These are phyloP conservation scores for Catagonus wagneri DNA, from an alignment of 2,113 vertebrate genomes.

Conservation along the genomic window DNA sequence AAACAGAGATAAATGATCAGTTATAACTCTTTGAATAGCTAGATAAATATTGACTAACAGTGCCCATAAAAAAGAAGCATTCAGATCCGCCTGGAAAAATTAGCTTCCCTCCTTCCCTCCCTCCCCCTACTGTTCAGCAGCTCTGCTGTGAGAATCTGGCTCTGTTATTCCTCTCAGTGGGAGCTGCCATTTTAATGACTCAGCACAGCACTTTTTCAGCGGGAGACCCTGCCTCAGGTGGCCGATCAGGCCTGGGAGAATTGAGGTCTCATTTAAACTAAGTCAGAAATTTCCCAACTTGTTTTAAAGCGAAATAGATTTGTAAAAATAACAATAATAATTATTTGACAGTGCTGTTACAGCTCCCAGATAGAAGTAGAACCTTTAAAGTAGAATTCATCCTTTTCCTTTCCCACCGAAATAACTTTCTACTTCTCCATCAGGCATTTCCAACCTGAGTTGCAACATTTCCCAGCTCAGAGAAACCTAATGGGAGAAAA, in stretches of 20 bases:
- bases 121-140: slow-evolving; percentile 19
- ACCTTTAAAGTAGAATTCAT: slow-evolving; percentile 67
- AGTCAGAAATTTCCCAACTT: slow-evolving; percentile 78
- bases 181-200: slow-evolving; percentile 77
- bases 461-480: neutral
- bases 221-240: slow-evolving; percentile 77
- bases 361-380: slow-evolving; percentile 69
- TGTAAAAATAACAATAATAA: slow-evolving; percentile 82
- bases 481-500: neutral
- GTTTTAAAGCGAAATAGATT: slow-evolving; percentile 78
- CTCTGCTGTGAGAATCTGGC: slow-evolving; percentile 47
- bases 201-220: slow-evolving; percentile 62
- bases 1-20: slow-evolving; percentile 70
- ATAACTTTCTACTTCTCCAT: slow-evolving; percentile 26
- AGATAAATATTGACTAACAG: slow-evolving; percentile 80
- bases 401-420: slow-evolving; percentile 23
- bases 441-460: slow-evolving; percentile 7
- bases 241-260: slow-evolving; percentile 74
- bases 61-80: slow-evolving; percentile 54
- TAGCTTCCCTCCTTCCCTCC: neutral
- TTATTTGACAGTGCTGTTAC: slow-evolving; percentile 71
- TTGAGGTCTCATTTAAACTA: slow-evolving; percentile 77
- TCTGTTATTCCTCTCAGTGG: slow-evolving; percentile 71
- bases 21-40: slow-evolving; percentile 67
- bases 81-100: slow-evolving; percentile 75